These are phyloP conservation scores for Drosophila prolongata DNA, from an alignment of 2,888 invertebrate genomes.

Conservation along the genomic window DNA sequence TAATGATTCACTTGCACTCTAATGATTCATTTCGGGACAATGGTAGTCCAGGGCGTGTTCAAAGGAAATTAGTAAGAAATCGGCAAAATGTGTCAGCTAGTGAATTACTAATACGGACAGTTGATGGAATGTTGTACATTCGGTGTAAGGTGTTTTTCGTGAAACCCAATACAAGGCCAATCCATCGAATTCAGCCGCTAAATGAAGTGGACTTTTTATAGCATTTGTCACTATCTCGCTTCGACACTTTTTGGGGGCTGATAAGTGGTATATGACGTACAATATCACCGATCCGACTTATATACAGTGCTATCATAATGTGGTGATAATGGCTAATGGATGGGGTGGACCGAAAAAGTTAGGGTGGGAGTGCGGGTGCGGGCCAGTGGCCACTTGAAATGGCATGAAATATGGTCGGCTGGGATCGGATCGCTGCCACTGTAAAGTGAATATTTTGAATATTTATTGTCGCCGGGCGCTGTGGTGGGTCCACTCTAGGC, in stretches of 20 bases:
- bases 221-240: constrained; percentile 10
- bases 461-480: constrained; percentile 64
- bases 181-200: not conserved
- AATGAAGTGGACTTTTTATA: not conserved
- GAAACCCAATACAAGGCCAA: not conserved
- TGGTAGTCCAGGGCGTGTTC: not conserved
- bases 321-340: constrained; percentile 37
- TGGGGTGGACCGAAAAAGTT: constrained; percentile 11
- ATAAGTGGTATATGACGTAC: constrained; percentile 26
- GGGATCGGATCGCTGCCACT: constrained; percentile 67
- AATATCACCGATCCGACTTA: constrained; percentile 10
- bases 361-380: not conserved
- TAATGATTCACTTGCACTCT: not conserved
- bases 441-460: constrained; percentile 65
- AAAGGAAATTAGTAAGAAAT: not conserved
- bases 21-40: not conserved
- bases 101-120: not conserved
- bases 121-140: not conserved
- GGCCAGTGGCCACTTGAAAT: constrained; percentile 55
- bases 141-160: not conserved
- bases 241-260: constrained; percentile 5
- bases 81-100: not conserved
- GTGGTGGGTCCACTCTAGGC: constrained; percentile 60
- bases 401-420: constrained; percentile 25
- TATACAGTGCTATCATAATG: constrained; percentile 33